Percentiles rank a stretch among this genome's conserved stretches.
Conservation (phyloP, 2,888 invertebrate species). For the Drosophila quinaria region DNA sequence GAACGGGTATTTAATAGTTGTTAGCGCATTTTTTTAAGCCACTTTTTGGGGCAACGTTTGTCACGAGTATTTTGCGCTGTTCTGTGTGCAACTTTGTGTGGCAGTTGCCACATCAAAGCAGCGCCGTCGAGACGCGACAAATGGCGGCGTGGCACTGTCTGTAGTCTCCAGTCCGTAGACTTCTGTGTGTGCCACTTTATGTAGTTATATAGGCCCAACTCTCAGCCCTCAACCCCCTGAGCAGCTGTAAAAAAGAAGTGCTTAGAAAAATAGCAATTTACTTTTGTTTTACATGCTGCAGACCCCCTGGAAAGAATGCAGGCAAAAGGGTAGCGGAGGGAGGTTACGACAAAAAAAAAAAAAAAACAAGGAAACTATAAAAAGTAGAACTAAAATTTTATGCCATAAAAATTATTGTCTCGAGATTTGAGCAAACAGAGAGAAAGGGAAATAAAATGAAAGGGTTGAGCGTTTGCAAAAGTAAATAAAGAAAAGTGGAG, state of each 20-base stretch:
- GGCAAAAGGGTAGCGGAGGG: not conserved
- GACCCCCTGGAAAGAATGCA: not conserved
- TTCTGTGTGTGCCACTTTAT: conserved; percentile 21
- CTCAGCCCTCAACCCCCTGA: conserved; percentile 26
- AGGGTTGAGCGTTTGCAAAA: conserved; percentile 13
- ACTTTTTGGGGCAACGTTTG: not conserved
- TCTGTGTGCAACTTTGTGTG: conserved; percentile 26
- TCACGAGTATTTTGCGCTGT: conserved; percentile 15
- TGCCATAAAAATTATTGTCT: conserved; percentile 79
- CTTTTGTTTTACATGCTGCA: conserved; percentile 69
- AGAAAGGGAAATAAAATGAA: not conserved
- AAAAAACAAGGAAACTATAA: conserved; percentile 48
- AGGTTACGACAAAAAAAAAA: not conserved
- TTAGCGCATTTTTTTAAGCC: not conserved
- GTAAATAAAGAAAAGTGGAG: not conserved
- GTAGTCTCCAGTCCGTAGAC: not conserved
- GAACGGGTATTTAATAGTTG: not conserved
- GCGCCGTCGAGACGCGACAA: conserved; percentile 58
- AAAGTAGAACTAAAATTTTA: conserved; percentile 72
- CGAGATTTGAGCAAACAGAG: conserved; percentile 62
- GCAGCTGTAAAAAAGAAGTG: conserved; percentile 74
- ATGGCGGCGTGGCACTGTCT: conserved; percentile 25
- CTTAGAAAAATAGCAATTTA: conserved; percentile 79
- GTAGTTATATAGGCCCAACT: conserved; percentile 32
- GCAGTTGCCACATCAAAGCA: conserved; percentile 38